Evolutionary conservation across 2,888 invertebrate species (phyloP).

Genomic region (Coelopa pilipes): DNA sequence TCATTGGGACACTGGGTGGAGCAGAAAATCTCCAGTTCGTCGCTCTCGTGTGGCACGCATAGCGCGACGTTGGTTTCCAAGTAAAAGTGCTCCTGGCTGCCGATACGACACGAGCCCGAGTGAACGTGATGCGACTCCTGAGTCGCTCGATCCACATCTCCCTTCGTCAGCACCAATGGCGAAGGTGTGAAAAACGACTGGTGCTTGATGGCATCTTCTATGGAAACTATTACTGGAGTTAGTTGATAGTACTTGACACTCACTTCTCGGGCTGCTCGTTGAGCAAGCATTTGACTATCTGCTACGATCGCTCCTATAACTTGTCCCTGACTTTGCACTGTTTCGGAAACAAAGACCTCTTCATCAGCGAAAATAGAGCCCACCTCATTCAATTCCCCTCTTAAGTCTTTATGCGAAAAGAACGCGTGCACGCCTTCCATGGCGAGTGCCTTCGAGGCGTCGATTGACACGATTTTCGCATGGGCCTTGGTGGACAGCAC

Average conservation of each 20-base stretch:
- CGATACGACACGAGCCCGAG: conserved; percentile 82
- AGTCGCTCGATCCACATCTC: conserved; percentile 78
- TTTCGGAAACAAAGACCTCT: conserved; percentile 81
- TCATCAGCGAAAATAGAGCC: conserved; percentile 85
- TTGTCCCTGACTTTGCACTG: conserved; percentile 84
- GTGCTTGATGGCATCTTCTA: conserved; percentile 86
- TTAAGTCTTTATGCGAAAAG: conserved; percentile 81
- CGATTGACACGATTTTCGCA: conserved; percentile 81
- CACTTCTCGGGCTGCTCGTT: conserved; percentile 84
- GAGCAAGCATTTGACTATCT: conserved; percentile 80
- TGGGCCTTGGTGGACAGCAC: conserved; percentile 85
- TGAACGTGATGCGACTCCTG: conserved; percentile 77
- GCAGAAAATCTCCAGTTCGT: conserved; percentile 86
- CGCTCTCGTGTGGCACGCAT: conserved; percentile 80
- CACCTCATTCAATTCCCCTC: conserved; percentile 73
- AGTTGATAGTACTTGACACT: conserved; percentile 85
- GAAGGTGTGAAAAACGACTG: conserved; percentile 76
- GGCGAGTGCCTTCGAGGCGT: conserved; percentile 77
- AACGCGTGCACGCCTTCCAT: conserved; percentile 85
- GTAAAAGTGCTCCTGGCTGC: conserved; percentile 97
- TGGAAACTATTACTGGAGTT: conserved; percentile 82
- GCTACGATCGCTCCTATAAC: conserved; percentile 84
- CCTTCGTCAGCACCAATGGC: conserved; percentile 72
- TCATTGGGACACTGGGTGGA: conserved; percentile 88
- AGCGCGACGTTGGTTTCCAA: conserved; percentile 85